Percentiles rank a stretch among this genome's conserved stretches.
phyloP scores from a whole-genome alignment of 2,113 vertebrate genomes.

The Ahaetulla prasina region DNA sequence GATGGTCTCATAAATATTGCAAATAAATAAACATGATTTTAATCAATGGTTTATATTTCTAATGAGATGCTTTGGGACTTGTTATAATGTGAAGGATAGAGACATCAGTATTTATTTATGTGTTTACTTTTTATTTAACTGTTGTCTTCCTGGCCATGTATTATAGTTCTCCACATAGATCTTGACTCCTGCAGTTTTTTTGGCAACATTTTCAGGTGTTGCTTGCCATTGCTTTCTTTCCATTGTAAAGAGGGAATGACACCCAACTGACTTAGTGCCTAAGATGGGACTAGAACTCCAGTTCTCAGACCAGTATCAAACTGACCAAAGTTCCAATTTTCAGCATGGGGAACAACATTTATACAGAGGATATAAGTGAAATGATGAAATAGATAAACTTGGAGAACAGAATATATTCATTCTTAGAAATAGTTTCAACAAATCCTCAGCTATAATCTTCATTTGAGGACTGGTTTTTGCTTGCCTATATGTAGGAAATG shows the following conservation, averaged over 20 bases:
- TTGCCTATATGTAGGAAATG: background rate
- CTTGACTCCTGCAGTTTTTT: background rate
- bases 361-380: background rate
- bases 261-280: too few species aligned
- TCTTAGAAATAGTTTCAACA: background rate
- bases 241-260: too few species aligned
- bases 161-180: background rate
- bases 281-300: too few species aligned
- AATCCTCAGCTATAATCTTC: background rate
- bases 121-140: background rate
- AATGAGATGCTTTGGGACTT: background rate
- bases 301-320: background rate
- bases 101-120: background rate
- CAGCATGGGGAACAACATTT: background rate
- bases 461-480: background rate
- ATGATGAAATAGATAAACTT: constrained; percentile 25
- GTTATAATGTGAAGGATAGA: background rate
- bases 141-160: background rate
- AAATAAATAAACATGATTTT: background rate
- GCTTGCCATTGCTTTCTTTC: too few species aligned
- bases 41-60: background rate
- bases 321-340: background rate
- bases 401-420: background rate
- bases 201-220: background rate
- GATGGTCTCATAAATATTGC: background rate